A percentile compares a stretch with the other conserved stretches of the same genome.
These are phyloP conservation scores for Ceuthmochares aereus DNA, from an alignment of 2,113 vertebrate species.

Conservation along the genomic window DNA sequence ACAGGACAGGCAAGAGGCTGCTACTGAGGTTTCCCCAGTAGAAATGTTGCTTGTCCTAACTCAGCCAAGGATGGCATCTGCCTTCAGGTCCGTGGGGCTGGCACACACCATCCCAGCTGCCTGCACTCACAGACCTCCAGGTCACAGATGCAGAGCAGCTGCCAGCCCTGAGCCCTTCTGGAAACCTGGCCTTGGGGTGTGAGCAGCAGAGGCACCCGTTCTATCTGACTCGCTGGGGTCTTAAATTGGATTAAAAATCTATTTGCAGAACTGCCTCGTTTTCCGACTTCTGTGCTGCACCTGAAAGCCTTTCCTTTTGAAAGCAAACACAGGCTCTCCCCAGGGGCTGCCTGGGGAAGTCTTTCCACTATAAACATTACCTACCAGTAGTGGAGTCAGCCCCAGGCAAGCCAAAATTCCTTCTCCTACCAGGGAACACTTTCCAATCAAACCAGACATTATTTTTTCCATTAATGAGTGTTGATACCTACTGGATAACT, in stretches of 20 bases:
- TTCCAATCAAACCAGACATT: constrained; percentile 58
- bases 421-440: constrained; percentile 39
- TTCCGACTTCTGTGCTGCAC: constrained; percentile 60
- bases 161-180: background rate
- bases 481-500: constrained; percentile 62
- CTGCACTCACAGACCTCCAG: accelerated
- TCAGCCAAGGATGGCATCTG: too few species aligned
- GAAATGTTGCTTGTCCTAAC: accelerated
- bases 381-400: constrained; percentile 51
- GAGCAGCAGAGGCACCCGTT: accelerated
- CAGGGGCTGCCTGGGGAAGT: constrained; percentile 51
- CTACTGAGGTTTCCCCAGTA: background rate
- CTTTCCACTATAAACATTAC: constrained; percentile 66
- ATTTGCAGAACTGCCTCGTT: background rate
- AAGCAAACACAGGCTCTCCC: constrained; percentile 53
- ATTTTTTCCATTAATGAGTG: constrained; percentile 63
- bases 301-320: constrained; percentile 62
- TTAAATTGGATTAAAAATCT: constrained; percentile 60
- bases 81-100: accelerated
- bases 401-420: constrained; percentile 61
- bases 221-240: accelerated
- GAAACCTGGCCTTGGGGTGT: background rate
- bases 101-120: background rate
- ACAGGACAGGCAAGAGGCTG: accelerated
- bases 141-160: accelerated